These are phyloP conservation scores for Heteromormyrus szaboi DNA, from an alignment of 2,797 vertebrate species.

Conservation along the genomic window DNA sequence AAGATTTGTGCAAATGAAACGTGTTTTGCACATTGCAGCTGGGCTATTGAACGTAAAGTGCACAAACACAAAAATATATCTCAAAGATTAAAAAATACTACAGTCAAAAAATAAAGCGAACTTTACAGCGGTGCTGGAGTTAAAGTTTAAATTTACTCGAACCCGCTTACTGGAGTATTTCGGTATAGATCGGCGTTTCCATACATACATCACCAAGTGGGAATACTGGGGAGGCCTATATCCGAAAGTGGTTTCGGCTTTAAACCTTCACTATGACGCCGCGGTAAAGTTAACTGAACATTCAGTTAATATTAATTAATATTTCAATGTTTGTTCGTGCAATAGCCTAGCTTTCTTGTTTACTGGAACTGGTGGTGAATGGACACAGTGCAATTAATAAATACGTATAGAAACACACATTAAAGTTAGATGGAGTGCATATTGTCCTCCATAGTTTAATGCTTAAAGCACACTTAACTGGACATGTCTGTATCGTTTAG, in stretches of 20 bases:
- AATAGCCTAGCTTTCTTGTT: neutral
- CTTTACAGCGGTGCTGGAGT: neutral
- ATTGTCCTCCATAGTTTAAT: neutral
- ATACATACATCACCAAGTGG: neutral
- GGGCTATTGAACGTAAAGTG: neutral
- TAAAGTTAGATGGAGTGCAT: neutral
- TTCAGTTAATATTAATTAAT: neutral
- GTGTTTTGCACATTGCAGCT: neutral
- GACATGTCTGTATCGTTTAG: neutral
- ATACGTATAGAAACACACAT: neutral
- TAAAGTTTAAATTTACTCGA: neutral
- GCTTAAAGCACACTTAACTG: neutral
- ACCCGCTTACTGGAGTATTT: neutral
- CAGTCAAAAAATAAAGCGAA: neutral
- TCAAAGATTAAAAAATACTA: neutral
- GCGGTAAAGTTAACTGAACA: neutral
- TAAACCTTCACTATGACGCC: neutral
- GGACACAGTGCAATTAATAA: neutral
- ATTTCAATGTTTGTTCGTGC: neutral
- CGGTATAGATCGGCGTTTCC: neutral
- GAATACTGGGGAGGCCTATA: neutral
- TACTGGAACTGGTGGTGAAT: neutral
- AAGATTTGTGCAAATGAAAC: neutral
- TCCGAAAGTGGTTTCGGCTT: neutral
- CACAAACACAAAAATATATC: neutral